Evolutionary conservation across 2,797 vertebrate genomes (phyloP).

Genomic region (Dallia pectoralis): DNA sequence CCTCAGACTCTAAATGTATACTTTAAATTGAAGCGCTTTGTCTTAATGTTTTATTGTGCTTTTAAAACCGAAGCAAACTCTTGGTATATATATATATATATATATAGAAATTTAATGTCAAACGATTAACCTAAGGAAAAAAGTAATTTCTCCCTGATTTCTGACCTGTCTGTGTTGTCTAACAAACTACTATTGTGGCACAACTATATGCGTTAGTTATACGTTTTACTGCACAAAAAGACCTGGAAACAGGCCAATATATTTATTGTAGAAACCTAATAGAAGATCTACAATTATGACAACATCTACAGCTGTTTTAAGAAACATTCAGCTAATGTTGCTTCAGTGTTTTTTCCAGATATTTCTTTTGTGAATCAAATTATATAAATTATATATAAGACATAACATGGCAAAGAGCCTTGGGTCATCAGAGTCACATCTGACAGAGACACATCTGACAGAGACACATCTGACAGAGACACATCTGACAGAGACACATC

Average conservation of each 20-base stretch:
- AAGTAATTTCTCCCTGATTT: too few species aligned
- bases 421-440: background rate
- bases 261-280: background rate
- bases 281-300: background rate
- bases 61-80: too few species aligned
- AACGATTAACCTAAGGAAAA: too few species aligned
- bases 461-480: too few species aligned
- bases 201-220: background rate
- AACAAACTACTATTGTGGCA: background rate
- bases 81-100: background rate
- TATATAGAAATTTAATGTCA: background rate
- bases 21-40: too few species aligned
- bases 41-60: too few species aligned
- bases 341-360: background rate
- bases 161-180: background rate
- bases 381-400: background rate
- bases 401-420: conserved; percentile 4
- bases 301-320: background rate
- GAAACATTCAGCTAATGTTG: background rate
- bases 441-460: too few species aligned
- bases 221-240: background rate
- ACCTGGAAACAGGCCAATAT: background rate
- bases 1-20: too few species aligned
- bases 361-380: background rate
- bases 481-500: too few species aligned